These are phyloP conservation scores for Drosophila pseudotalamancana DNA, from an alignment of 2,888 invertebrate genomes.

Conservation along the genomic window DNA sequence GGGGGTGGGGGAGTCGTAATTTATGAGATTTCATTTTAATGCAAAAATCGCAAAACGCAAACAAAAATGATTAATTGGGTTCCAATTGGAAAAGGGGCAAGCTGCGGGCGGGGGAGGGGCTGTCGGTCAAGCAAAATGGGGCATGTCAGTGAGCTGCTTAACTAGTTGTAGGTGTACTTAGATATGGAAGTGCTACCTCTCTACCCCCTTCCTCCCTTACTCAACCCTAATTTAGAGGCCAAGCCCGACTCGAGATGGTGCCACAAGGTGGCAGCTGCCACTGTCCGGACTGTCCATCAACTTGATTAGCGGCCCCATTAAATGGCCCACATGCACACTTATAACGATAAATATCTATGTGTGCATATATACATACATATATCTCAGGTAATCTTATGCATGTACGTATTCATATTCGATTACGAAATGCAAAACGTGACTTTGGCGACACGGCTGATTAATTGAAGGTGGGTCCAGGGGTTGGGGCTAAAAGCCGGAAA, in stretches of 20 bases:
- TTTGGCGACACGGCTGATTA: constrained; percentile 65
- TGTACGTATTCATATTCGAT: constrained; percentile 41
- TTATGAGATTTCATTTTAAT: constrained; percentile 63
- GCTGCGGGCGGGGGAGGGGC: neutral
- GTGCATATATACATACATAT: neutral
- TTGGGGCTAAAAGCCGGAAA: constrained; percentile 42
- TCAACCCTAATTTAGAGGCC: constrained; percentile 73
- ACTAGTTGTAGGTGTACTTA: constrained; percentile 38
- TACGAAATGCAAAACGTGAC: constrained; percentile 73
- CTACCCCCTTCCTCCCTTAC: neutral
- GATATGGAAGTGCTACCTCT: neutral
- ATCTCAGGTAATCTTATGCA: constrained; percentile 24
- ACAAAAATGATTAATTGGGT: constrained; percentile 74
- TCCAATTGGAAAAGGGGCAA: constrained; percentile 42
- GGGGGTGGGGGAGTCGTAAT: constrained; percentile 32
- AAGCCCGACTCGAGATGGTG: constrained; percentile 14
- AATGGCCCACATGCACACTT: constrained; percentile 26
- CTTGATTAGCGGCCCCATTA: constrained; percentile 73
- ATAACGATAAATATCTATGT: neutral
- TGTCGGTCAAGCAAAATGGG: constrained; percentile 2
- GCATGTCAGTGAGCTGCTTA: constrained; percentile 23
- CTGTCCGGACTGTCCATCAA: constrained; percentile 62
- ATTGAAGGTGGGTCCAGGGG: constrained; percentile 37
- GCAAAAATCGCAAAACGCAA: constrained; percentile 64
- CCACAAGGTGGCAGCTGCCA: constrained; percentile 31